Evolutionary conservation across 2,888 invertebrate genomes (phyloP).

Genomic region (Athetis lepigone): DNA sequence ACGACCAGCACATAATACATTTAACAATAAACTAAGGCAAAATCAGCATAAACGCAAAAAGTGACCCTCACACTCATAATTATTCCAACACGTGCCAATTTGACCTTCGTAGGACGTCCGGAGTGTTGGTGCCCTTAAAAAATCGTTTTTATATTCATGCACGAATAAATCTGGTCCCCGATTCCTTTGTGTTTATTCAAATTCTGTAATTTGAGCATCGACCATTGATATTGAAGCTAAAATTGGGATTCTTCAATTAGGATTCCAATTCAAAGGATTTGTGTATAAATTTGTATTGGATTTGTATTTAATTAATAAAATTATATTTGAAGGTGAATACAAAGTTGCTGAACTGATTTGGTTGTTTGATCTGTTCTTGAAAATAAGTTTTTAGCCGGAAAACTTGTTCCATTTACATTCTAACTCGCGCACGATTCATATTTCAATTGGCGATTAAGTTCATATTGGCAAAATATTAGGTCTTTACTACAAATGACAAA

Average conservation of each 20-base stretch:
- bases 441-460: background rate
- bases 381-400: background rate
- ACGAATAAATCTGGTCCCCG: conserved; percentile 48
- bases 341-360: background rate
- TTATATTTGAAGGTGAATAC: conserved; percentile 9
- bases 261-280: conserved; percentile 19
- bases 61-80: conserved; percentile 27
- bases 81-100: conserved; percentile 22
- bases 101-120: conserved; percentile 28
- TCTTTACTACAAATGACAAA: background rate
- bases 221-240: conserved; percentile 17
- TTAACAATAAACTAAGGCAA: background rate
- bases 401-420: background rate
- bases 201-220: conserved; percentile 31
- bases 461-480: background rate
- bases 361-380: background rate
- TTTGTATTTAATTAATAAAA: conserved; percentile 29
- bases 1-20: background rate
- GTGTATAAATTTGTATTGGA: conserved; percentile 10
- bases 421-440: background rate
- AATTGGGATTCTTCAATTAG: conserved; percentile 39
- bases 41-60: conserved; percentile 7
- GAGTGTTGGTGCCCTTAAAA: conserved; percentile 17
- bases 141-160: conserved; percentile 65
- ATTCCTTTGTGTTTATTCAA: conserved; percentile 52